phyloP scores from a whole-genome alignment of 2,113 vertebrate genomes.

The Pipa parva region DNA sequence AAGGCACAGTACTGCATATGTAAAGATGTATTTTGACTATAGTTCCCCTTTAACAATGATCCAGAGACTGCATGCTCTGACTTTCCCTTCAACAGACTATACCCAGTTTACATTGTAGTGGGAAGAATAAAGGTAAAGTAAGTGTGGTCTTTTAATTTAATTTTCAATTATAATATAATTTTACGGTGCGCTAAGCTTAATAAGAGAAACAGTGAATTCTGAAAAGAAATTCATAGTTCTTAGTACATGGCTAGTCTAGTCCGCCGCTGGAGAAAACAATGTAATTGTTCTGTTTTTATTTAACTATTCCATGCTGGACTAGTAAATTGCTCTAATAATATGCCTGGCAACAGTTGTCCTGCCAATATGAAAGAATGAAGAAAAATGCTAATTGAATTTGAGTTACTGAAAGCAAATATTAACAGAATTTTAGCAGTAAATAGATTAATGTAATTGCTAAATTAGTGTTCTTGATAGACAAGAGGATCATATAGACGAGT shows the following conservation, averaged over 20 bases:
- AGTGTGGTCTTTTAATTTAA: constrained; percentile 35
- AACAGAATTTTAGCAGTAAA: too few species aligned
- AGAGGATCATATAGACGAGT: too few species aligned
- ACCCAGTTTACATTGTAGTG: neutral
- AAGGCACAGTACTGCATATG: too few species aligned
- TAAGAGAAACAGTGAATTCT: constrained; percentile 28
- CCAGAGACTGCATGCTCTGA: too few species aligned
- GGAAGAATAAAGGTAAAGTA: constrained; percentile 27
- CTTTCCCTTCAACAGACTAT: neutral
- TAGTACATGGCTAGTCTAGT: constrained; percentile 12
- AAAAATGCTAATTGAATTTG: too few species aligned
- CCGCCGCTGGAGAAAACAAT: neutral
- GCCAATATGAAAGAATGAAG: too few species aligned
- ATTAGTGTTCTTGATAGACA: too few species aligned
- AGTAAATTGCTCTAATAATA: neutral
- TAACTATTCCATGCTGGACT: neutral
- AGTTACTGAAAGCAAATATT: too few species aligned
- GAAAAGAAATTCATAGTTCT: constrained; percentile 8
- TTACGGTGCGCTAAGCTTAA: constrained; percentile 36
- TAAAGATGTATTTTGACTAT: too few species aligned
- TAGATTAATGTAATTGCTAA: too few species aligned
- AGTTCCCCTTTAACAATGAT: too few species aligned
- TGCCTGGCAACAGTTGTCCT: too few species aligned
- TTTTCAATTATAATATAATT: constrained; percentile 40
- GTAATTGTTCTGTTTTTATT: constrained; percentile 4